These are phyloP conservation scores for Harpagoxenus sublaevis DNA, from an alignment of 2,888 invertebrate species.

Conservation along the genomic window DNA sequence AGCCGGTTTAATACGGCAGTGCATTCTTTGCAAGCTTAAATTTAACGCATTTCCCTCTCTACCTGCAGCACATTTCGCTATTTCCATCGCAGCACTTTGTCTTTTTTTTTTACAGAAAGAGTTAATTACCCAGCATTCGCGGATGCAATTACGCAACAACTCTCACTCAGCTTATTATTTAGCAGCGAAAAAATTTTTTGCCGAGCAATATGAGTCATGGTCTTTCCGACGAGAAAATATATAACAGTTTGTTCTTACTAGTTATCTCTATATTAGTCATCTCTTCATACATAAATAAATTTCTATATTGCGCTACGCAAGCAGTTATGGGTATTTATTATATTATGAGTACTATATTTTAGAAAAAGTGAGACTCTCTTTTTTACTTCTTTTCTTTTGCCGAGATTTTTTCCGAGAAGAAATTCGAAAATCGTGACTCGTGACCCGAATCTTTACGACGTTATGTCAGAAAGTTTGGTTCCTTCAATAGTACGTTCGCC, in stretches of 20 bases:
- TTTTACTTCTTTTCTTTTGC: neutral
- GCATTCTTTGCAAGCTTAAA: slow-evolving; percentile 55
- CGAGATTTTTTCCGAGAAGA: neutral
- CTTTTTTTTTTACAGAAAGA: slow-evolving; percentile 43
- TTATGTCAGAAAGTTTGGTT: slow-evolving; percentile 41
- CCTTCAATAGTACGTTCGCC: slow-evolving; percentile 26
- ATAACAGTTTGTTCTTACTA: neutral
- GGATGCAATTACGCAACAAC: slow-evolving; percentile 74
- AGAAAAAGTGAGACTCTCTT: neutral
- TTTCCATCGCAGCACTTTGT: slow-evolving; percentile 4
- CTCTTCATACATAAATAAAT: neutral
- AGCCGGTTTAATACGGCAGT: slow-evolving; percentile 1
- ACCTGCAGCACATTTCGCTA: slow-evolving; percentile 1
- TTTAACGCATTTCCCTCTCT: slow-evolving; percentile 45
- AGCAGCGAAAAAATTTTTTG: slow-evolving; percentile 61
- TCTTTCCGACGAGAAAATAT: neutral
- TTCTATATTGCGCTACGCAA: neutral
- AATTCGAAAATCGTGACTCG: slow-evolving; percentile 29
- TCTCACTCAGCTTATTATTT: slow-evolving; percentile 72
- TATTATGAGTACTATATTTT: neutral
- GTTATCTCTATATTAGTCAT: neutral
- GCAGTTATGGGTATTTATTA: neutral
- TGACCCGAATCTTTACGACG: slow-evolving; percentile 32
- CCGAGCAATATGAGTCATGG: neutral
- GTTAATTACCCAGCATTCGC: slow-evolving; percentile 72